Conservation (phyloP, 2,888 invertebrate species). For the Schrankia costaestrigalis region DNA sequence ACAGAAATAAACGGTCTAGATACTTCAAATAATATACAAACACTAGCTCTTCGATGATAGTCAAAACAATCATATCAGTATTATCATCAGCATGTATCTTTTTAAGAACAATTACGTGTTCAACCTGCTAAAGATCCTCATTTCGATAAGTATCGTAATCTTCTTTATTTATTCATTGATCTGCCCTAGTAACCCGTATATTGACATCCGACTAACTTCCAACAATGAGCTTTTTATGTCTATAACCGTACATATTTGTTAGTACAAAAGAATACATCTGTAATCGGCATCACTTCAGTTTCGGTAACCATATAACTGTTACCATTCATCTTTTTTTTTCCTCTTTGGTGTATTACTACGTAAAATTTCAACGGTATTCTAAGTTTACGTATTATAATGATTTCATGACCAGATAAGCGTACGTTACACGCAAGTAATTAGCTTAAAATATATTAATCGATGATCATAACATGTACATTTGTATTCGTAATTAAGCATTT, state of each 20-base stretch:
- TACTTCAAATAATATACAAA: no score
- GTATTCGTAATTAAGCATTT: conserved; percentile 8
- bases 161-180: conserved; percentile 47
- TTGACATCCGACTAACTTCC: conserved; percentile 48
- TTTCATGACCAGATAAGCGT: no score
- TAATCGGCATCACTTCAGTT: conserved; percentile 34
- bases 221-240: conserved; percentile 55
- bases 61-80: background rate
- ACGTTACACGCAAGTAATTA: background rate
- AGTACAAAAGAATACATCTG: conserved; percentile 26
- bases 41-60: no score
- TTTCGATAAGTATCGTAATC: conserved; percentile 65
- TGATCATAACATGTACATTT: conserved; percentile 1
- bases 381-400: no score
- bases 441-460: conserved; percentile 2
- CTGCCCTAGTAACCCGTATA: conserved; percentile 64
- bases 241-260: conserved; percentile 34
- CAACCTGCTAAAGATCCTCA: conserved; percentile 65
- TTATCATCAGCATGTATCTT: conserved; percentile 16
- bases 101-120: conserved; percentile 49
- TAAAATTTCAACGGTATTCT: no score
- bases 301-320: conserved; percentile 35
- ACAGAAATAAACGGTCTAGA: no score
- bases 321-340: conserved; percentile 10
- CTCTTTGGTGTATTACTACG: no score